Conservation (phyloP, 2,113 vertebrate genomes). For the Nanorana parkeri region DNA sequence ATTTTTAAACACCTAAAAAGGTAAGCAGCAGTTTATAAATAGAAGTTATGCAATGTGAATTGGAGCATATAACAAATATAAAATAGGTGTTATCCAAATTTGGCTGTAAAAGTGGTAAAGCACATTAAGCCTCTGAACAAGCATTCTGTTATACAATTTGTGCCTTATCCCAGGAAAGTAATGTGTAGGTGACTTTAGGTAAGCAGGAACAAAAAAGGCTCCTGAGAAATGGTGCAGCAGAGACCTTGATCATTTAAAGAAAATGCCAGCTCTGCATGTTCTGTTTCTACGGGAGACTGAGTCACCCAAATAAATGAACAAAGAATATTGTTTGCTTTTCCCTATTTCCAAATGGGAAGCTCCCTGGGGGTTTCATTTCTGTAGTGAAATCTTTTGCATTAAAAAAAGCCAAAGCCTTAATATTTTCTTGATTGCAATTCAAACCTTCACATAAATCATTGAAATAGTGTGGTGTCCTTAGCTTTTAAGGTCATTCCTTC, state of each 20-base stretch:
- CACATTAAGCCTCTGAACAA: too few species aligned
- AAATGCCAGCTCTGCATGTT: constrained; percentile 59
- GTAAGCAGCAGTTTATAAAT: too few species aligned
- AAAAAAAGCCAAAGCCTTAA: constrained; percentile 61
- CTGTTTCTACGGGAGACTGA: constrained; percentile 58
- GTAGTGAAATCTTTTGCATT: constrained; percentile 62
- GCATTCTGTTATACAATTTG: too few species aligned
- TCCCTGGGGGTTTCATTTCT: constrained; percentile 62
- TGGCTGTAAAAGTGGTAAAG: too few species aligned
- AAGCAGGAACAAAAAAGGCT: background rate
- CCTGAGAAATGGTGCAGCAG: constrained; percentile 4
- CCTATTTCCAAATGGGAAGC: constrained; percentile 45
- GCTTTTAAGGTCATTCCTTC: constrained; percentile 69
- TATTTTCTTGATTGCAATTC: constrained; percentile 71
- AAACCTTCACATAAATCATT: constrained; percentile 70
- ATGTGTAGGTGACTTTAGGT: constrained; percentile 14
- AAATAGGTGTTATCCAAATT: too few species aligned
- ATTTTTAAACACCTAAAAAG: too few species aligned
- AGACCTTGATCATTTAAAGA: constrained; percentile 34
- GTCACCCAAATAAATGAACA: constrained; percentile 60
- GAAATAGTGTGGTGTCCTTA: constrained; percentile 67
- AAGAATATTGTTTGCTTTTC: constrained; percentile 56
- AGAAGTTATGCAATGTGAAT: too few species aligned
- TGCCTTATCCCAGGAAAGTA: background rate
- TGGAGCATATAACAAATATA: too few species aligned